Evolutionary conservation across 2,113 vertebrate species (phyloP), one percentile per base, ranked within the genome.

Genomic region (Oreochromis tanganicae): DNA sequence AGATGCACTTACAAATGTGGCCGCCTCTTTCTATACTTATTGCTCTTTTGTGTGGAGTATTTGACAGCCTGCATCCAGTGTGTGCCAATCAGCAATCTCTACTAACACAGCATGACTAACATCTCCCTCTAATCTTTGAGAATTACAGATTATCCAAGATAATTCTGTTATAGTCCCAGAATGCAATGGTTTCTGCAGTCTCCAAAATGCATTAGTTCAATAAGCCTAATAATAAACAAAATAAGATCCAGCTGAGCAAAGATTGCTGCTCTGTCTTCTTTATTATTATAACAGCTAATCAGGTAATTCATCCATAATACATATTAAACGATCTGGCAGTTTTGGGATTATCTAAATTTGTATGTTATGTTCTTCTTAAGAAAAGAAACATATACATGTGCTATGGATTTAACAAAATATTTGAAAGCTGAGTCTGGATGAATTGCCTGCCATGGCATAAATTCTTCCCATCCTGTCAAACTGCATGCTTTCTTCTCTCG

Each of bases 141-240:
- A 91, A 92, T 94, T 91, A 93, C 83, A 93, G 94, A 95, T 96
- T 95, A 95, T 93, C 94, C 87, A 43, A 91, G 92, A 93, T 96
- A 94, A 96, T 93, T 57, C 90, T 81, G 84, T 92, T 91, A 82
- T 66, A 91, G 78, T 90, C 82, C 91, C 52, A 73, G 87, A 92
- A 95, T 92, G 91, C 82, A 85, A 81, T 46, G 80, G 86, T 91
- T 93, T 82, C 85, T 81, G 36, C 84, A 80, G 86, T 88, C 82
- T 88, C 54, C 50, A 73, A 85, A 55, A 54, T 87, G 87, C 83
- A 82, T 91, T 87, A 83, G 52, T 88, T 89, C 81, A 89, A 86
- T 87, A 89, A 55, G 29, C 34, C 86, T 87, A 80, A 90, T 90
- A 91, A 81, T 68, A 89, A 86, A 56, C 16, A 68, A 85, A 83